These are phyloP conservation scores for Ataeniobius toweri DNA, from an alignment of 2,797 vertebrate species.

Conservation along the genomic window DNA sequence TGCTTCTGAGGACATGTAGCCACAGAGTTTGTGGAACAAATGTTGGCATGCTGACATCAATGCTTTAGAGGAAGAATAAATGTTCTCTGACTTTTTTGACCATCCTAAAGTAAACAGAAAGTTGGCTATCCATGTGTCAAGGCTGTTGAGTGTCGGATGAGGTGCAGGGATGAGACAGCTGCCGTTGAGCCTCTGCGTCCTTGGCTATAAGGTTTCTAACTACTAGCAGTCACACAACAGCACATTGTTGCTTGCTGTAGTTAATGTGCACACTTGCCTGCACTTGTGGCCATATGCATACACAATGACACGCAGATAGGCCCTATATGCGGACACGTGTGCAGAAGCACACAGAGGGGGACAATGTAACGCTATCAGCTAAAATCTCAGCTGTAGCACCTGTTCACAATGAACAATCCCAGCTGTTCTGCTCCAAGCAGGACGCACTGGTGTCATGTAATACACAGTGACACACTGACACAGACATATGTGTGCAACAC, in stretches of 20 bases:
- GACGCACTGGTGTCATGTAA: conserved; percentile 47
- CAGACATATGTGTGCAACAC: conserved; percentile 15
- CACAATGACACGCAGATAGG: conserved; percentile 38
- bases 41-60: neutral
- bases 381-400: conserved; percentile 65
- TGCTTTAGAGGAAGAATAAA: neutral
- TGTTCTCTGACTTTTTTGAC: neutral
- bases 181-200: conserved; percentile 65
- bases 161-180: conserved; percentile 63
- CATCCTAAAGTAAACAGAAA: neutral
- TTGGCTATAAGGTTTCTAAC: conserved; percentile 70
- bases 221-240: conserved; percentile 58
- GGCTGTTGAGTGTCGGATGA: conserved; percentile 42
- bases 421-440: conserved; percentile 57
- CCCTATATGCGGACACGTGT: conserved; percentile 53
- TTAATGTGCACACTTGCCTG: conserved; percentile 64
- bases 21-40: neutral
- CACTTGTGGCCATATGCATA: conserved; percentile 63
- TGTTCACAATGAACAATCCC: conserved; percentile 58
- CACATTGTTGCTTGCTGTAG: conserved; percentile 59
- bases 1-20: neutral
- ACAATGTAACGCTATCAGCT: conserved; percentile 39
- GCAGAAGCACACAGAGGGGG: conserved; percentile 24
- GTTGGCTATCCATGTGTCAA: conserved; percentile 15
- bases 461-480: conserved; percentile 26